Evolutionary conservation across 2,888 invertebrate genomes (phyloP).

Genomic region (Anagyrus pseudococci): DNA sequence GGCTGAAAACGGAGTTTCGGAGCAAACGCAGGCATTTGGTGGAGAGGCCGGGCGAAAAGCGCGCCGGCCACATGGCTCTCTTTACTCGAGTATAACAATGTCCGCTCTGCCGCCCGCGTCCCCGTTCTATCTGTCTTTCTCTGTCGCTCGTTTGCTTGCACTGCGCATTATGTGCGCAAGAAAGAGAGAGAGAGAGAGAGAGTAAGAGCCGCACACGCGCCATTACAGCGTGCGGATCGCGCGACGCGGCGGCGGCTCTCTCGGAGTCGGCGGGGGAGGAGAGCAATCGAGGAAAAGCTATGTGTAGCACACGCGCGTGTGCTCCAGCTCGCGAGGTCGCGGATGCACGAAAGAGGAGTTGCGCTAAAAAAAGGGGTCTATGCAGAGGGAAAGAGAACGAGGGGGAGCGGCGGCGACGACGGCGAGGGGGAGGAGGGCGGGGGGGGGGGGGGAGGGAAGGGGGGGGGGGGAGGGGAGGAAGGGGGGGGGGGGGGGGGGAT

Average conservation of each 20-base stretch:
- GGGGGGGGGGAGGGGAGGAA: neutral
- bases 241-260: neutral
- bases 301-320: too few relatives aligned
- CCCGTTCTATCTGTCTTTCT: constrained; percentile 4
- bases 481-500: neutral
- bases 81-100: constrained; percentile 14
- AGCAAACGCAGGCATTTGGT: too few relatives aligned
- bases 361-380: too few relatives aligned
- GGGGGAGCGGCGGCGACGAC: constrained; percentile 2
- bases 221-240: constrained; percentile 37
- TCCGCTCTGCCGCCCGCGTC: constrained; percentile 11
- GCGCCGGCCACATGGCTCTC: constrained; percentile 32
- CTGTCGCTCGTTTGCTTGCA: constrained; percentile 6
- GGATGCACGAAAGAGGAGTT: neutral
- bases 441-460: neutral
- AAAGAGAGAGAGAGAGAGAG: too few relatives aligned
- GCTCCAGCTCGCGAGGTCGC: neutral
- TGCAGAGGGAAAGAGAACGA: neutral
- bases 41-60: neutral
- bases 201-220: constrained; percentile 23
- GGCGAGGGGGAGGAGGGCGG: too few relatives aligned
- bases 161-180: too few relatives aligned
- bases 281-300: too few relatives aligned
- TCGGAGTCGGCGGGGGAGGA: too few relatives aligned
- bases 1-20: too few relatives aligned